Base-by-base conservation (phyloP, 2,888 invertebrate genomes). In the Stenurella melanura region DNA sequence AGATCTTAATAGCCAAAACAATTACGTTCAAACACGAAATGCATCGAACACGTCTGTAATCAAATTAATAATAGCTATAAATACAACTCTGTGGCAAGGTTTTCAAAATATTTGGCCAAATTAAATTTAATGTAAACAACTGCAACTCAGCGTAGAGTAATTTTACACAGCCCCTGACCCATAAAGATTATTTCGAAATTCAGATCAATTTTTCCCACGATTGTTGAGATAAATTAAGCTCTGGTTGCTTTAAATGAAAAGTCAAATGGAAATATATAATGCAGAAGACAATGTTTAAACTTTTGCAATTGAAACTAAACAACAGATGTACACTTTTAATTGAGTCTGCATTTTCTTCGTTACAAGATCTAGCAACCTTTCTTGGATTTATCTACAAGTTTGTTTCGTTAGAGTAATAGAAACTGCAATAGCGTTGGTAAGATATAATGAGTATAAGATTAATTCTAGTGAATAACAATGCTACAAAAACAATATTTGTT, bases 141-240 rank as follows among this genome's bases (percentile, higher is more conserved):
- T 60, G 26, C 26, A 15, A 60, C 21, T 30, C n/a, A 21, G 11
- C 58, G 18, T 11, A 58, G 15, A 12, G 18, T 26, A 21, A 60
- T n/a, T 12, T 12, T 60, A 26, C 15, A 60, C 26, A 60, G 60
- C n/a, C 56, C 68, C 10, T 68, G 68, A 68, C 68, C 68, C 21
- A 54, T 17, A 68, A 68, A 68, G 56, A 68, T 26, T 54, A 26
- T 50, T 68, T 56, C 68, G n/a, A 56, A 68, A 50, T 42, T 68
- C 54, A 63, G 17, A 63, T 18, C 6, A 17, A 10, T 2, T 63
- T 63, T 63, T 17, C 34, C 34, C 34, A 34, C 61, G 9, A 30
- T 63, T 63, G 61, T 50, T 15, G 4, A 11, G 61, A 9, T 63
- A 0, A 17, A 63, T 17, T 63, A 34, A 30, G 4, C 17, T 26